Evolutionary conservation across 2,888 invertebrate species (phyloP), one percentile per base, ranked within the genome.

Genomic region (Hirtodrosophila trivittata): DNA sequence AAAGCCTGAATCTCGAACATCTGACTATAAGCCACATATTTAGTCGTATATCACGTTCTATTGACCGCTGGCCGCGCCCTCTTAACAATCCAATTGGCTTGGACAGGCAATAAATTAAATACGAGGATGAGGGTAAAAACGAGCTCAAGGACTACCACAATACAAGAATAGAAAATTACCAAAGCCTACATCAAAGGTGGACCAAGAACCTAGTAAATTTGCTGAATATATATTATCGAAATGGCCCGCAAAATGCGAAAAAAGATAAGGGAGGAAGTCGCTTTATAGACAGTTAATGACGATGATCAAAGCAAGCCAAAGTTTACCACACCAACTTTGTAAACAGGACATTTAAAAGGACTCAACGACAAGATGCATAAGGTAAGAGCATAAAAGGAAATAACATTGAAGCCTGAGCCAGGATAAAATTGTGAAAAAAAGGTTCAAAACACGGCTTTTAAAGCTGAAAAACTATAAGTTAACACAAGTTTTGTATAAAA

Each of bases 161-260:
- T 39, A 35, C 14, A 38, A 12, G 21, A 43, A 60, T 12, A 16
- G 26, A 54, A 33, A 37, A 26, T 18, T 26, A 13, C 12, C 21
- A 55, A 62, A 60, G 46, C 70, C 42, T 9, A 71, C 74, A 63
- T 80, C 76, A 80, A 82, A 78, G 73, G 51, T 57, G 50, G 45
- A 14, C 25, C 35, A 42, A 9, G n/a, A n/a, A 38, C 13, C 6
- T 28, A 38, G 41, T 37, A 58, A 59, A 57, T 52, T 58, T 54
- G 42, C 33, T 52, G 32, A 60, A 39, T 45, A 50, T 58, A 33
- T 45, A 13, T 62, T 25, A 50, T 38, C 37, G 33, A 43, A 30
- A 26, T 42, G 46, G 39, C 10, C 33, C 42, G 35, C 21, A 46
- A 35, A 55, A 55, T 35, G 45, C 8, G 50, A 63, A 64, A 42